Evolutionary conservation across 2,113 vertebrate species (phyloP).

Genomic region (Eublepharis macularius): DNA sequence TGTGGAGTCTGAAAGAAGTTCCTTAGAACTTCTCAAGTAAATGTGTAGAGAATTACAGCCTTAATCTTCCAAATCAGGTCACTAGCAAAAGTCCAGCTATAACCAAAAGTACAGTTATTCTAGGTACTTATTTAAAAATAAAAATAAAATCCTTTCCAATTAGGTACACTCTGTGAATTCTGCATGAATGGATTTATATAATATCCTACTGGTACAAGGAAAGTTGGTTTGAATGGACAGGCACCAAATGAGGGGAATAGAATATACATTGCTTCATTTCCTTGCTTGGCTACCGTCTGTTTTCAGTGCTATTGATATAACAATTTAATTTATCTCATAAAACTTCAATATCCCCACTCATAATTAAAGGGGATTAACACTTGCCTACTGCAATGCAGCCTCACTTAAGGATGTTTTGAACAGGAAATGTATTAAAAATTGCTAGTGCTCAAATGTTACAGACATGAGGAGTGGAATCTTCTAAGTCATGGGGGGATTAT

Average conservation of each 20-base stretch:
- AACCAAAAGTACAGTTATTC: background rate
- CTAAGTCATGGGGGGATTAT: background rate
- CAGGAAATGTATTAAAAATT: slow-evolving; percentile 2
- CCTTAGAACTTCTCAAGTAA: background rate
- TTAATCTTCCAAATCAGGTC: background rate
- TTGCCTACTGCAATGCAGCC: background rate
- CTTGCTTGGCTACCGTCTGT: background rate
- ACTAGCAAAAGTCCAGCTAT: background rate
- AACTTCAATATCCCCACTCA: background rate
- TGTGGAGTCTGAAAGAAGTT: background rate
- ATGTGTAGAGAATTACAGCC: background rate
- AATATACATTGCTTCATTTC: background rate
- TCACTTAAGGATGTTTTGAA: background rate
- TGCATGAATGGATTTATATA: background rate
- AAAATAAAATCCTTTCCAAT: background rate
- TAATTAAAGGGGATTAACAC: slow-evolving; percentile 1
- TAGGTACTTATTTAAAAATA: background rate
- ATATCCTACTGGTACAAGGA: background rate
- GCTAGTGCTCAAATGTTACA: background rate
- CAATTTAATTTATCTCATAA: slow-evolving; percentile 11
- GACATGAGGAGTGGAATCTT: background rate
- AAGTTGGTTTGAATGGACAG: background rate
- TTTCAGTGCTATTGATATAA: slow-evolving; percentile 1
- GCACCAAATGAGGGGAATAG: no score
- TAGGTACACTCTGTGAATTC: background rate